Conservation (phyloP, 2,888 invertebrate genomes). For the Stenchaetothrips biformis region DNA sequence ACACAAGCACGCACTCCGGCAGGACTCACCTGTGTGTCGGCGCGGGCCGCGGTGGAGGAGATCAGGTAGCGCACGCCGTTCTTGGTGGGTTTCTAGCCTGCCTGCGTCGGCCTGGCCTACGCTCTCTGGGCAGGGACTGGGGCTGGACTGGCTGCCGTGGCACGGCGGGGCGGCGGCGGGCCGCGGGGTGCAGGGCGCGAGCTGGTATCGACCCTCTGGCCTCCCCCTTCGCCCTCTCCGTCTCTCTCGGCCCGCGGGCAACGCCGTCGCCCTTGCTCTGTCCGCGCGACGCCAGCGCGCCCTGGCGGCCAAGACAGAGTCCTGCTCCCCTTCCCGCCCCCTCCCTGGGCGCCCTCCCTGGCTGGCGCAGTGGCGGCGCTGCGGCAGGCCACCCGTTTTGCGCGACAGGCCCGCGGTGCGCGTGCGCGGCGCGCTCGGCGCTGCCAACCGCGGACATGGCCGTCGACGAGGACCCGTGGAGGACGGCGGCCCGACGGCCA, state of each 20-base stretch:
- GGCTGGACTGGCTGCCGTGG: too few species aligned
- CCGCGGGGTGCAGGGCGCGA: neutral
- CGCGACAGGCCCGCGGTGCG: neutral
- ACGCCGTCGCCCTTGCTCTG: neutral
- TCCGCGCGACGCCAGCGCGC: neutral
- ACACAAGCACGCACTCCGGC: too few species aligned
- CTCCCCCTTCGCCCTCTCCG: neutral
- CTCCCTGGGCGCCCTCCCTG: neutral
- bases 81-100: too few species aligned
- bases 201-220: constrained; percentile 6
- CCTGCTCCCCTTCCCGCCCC: too few species aligned
- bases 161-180: neutral
- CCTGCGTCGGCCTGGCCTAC: too few species aligned
- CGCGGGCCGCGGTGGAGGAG: too few species aligned
- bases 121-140: too few species aligned
- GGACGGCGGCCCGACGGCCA: neutral
- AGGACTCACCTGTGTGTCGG: too few species aligned
- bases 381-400: neutral
- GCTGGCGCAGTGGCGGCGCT: neutral
- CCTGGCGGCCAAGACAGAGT: neutral
- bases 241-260: neutral
- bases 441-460: neutral
- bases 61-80: too few species aligned
- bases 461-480: neutral
- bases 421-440: neutral